These are phyloP conservation scores for Desmodus rotundus DNA, from an alignment of 2,113 vertebrate species.

Conservation along the genomic window DNA sequence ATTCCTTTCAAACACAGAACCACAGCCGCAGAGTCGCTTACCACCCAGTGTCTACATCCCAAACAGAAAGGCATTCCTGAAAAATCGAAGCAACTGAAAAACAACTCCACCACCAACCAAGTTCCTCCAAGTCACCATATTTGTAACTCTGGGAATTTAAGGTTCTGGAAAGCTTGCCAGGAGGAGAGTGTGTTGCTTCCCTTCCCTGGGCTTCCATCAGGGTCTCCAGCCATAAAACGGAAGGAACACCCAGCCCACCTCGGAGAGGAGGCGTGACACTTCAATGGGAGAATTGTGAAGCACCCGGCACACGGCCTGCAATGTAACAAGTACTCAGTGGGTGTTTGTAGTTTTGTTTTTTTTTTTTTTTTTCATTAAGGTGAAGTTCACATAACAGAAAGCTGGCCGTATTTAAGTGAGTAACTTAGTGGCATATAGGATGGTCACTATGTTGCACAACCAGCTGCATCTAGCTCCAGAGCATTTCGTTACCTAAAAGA, in stretches of 20 bases:
- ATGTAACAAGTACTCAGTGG: neutral
- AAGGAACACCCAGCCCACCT: neutral
- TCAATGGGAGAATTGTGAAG: neutral
- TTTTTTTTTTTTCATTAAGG: neutral
- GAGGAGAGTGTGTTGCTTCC: neutral
- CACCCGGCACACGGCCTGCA: fast-evolving
- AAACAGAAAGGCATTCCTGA: neutral
- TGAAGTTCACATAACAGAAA: neutral
- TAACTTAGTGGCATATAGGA: neutral
- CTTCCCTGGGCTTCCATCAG: neutral
- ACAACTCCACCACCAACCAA: neutral
- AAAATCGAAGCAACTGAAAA: neutral
- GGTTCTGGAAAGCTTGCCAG: neutral
- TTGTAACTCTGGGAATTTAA: neutral
- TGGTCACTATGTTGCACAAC: no score
- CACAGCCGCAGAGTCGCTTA: neutral
- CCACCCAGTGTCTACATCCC: neutral
- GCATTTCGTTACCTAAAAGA: neutral
- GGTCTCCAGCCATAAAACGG: neutral
- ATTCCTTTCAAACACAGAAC: conserved; percentile 10
- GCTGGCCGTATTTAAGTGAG: neutral
- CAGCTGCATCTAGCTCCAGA: neutral
- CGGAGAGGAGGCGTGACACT: no score
- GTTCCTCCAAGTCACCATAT: neutral
- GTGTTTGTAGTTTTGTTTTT: neutral